Conservation (phyloP, 2,888 invertebrate genomes). For the Melikaiella ostensackeni region DNA sequence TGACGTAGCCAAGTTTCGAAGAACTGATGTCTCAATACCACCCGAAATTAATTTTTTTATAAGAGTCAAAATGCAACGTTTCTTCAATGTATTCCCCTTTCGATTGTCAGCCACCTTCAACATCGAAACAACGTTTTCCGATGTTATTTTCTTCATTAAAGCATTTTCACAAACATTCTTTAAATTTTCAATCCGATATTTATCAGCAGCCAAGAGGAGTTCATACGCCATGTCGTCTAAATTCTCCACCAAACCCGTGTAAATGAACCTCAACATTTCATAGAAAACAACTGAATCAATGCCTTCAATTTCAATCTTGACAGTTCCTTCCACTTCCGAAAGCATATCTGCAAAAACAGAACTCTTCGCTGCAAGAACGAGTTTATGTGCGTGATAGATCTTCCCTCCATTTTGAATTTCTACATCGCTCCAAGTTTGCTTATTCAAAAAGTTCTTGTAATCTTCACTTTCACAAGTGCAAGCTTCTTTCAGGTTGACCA, state of each 20-base stretch:
- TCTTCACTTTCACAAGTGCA: neutral
- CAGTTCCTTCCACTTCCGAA: neutral
- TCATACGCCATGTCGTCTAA: neutral
- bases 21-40: neutral
- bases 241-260: neutral
- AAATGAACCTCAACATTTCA: neutral
- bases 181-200: neutral
- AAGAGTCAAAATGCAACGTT: neutral
- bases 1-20: neutral
- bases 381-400: neutral
- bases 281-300: neutral
- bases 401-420: neutral
- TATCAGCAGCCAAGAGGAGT: neutral
- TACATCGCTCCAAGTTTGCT: constrained; percentile 5
- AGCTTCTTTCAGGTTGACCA: neutral
- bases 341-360: neutral
- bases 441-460: neutral
- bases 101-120: neutral
- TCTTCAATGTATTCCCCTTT: neutral
- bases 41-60: neutral
- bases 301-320: neutral
- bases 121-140: constrained; percentile 2
- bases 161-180: neutral
- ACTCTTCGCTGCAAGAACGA: neutral
- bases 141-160: neutral